These are phyloP conservation scores for Arenicola marina DNA, from an alignment of 2,888 invertebrate species.

Conservation along the genomic window DNA sequence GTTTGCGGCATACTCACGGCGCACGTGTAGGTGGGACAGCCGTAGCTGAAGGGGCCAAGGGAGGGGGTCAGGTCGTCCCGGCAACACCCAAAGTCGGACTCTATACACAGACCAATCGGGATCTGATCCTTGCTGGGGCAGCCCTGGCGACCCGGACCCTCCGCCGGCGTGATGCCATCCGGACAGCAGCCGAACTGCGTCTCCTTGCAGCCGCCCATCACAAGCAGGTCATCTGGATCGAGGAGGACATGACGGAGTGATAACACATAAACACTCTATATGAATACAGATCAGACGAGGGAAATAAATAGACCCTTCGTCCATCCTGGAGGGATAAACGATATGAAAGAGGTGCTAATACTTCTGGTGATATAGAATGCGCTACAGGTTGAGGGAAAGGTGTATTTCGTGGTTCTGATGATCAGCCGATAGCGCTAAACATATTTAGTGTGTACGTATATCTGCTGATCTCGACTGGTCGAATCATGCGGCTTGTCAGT, in stretches of 20 bases:
- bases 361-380: too few relatives aligned
- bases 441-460: too few relatives aligned
- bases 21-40: conserved; percentile 69
- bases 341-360: too few relatives aligned
- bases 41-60: conserved; percentile 72
- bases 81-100: conserved; percentile 86
- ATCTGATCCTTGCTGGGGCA: conserved; percentile 25
- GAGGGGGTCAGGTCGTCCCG: conserved; percentile 84
- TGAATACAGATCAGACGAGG: too few relatives aligned
- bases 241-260: neutral
- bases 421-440: too few relatives aligned
- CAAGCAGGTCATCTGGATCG: conserved; percentile 16
- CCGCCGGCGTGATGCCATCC: conserved; percentile 78
- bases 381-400: too few relatives aligned
- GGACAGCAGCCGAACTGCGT: conserved; percentile 66
- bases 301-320: too few relatives aligned
- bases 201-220: conserved; percentile 21
- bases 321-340: too few relatives aligned
- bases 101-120: conserved; percentile 45
- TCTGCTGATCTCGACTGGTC: too few relatives aligned
- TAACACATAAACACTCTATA: too few relatives aligned
- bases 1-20: conserved; percentile 26
- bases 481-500: too few relatives aligned
- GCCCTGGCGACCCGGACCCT: conserved; percentile 72
- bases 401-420: too few relatives aligned